Evolutionary conservation across 2,888 invertebrate species (phyloP).

Genomic region (Tridacna crocea): DNA sequence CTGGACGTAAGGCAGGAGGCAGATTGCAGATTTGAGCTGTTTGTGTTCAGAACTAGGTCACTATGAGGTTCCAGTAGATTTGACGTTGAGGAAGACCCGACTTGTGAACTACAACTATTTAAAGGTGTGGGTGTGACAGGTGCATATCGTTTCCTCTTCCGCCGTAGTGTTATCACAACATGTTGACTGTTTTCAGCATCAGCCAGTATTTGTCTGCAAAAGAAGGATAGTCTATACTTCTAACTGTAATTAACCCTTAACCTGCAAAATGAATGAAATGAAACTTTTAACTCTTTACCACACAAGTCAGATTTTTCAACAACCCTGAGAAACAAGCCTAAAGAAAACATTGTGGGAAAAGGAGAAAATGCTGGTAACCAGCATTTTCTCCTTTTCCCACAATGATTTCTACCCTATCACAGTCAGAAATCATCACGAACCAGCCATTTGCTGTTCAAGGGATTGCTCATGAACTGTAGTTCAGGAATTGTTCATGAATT

Average conservation of each 20-base stretch:
- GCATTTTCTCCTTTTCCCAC: not conserved
- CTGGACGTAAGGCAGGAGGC: slow-evolving; percentile 54
- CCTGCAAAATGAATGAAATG: not conserved
- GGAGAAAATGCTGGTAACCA: not conserved
- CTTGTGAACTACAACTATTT: slow-evolving; percentile 22
- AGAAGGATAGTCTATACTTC: not conserved
- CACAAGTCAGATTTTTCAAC: not conserved
- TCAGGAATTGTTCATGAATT: too few species aligned
- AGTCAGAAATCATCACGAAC: too few species aligned
- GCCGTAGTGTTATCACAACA: slow-evolving; percentile 73
- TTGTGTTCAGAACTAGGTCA: slow-evolving; percentile 27
- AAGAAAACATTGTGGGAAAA: not conserved
- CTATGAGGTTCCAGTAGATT: slow-evolving; percentile 41
- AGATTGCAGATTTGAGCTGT: slow-evolving; percentile 39
- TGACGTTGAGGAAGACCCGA: slow-evolving; percentile 47
- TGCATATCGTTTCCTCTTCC: slow-evolving; percentile 71
- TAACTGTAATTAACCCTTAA: too few species aligned
- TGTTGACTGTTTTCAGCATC: slow-evolving; percentile 72
- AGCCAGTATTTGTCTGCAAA: slow-evolving; percentile 49
- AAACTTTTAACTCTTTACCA: not conserved
- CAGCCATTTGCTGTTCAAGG: not conserved
- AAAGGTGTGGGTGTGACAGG: slow-evolving; percentile 67
- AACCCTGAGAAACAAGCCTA: not conserved
- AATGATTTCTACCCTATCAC: not conserved
- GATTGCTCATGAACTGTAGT: not conserved